Evolutionary conservation across 2,888 invertebrate species (phyloP), one percentile per base, ranked within the genome.

Genomic region (Acanthacorydalis orientalis): DNA sequence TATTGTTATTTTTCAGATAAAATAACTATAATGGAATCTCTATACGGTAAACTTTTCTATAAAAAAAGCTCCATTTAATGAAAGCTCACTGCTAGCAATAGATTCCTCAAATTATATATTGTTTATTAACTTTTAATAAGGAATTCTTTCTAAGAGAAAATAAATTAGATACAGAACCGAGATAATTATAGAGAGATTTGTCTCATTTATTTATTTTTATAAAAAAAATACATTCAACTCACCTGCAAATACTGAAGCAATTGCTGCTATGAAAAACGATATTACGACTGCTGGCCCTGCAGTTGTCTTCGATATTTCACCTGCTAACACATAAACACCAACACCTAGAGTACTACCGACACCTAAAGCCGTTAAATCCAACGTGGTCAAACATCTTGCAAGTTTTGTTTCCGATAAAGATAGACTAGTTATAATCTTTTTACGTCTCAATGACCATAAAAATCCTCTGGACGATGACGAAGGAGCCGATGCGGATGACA

Each of bases 161-260:
- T n/a, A n/a, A n/a, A n/a, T n/a, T n/a, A n/a, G n/a, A n/a, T n/a
- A n/a, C n/a, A n/a, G n/a, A n/a, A n/a, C n/a, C n/a, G n/a, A n/a
- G n/a, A n/a, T n/a, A n/a, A n/a, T n/a, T n/a, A n/a, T n/a, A n/a
- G n/a, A n/a, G n/a, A n/a, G n/a, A n/a, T n/a, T n/a, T n/a, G n/a
- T n/a, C n/a, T n/a, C n/a, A n/a, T n/a, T n/a, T n/a, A n/a, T n/a
- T n/a, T n/a, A n/a, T n/a, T n/a, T n/a, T n/a, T n/a, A n/a, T n/a
- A n/a, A n/a, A n/a, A n/a, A n/a, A n/a, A 34, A 34, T 10, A 34
- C 34, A 34, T 10, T 32, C 23, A n/a, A 58, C 65, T 64, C 59
- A 88, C 90, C 90, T 57, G 91, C 89, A 61, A 91, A 82, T 45
- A 89, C 75, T 11, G 90, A 89, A n/a, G 90, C 90, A 7, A 92